A percentile compares a stretch with the other conserved stretches of the same genome.
These are phyloP conservation scores for Entomyzon cyanotis DNA, from an alignment of 2,113 vertebrate species.

Conservation along the genomic window DNA sequence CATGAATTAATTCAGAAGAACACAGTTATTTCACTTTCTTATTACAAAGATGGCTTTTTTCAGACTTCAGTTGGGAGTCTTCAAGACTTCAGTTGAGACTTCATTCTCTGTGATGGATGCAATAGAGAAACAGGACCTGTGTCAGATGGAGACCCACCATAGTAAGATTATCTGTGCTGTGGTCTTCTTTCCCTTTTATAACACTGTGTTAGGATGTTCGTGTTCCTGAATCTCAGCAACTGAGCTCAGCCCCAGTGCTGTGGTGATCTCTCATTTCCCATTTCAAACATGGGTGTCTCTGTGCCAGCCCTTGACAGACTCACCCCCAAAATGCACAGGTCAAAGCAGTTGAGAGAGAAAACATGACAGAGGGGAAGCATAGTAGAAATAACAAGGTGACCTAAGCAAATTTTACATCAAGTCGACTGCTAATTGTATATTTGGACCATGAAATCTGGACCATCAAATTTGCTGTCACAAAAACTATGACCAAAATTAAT, in stretches of 20 bases:
- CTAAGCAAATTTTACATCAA: not conserved
- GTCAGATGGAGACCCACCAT: not conserved
- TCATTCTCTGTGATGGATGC: not conserved
- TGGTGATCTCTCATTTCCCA: not conserved
- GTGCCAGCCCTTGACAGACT: not conserved
- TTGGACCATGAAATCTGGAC: not conserved
- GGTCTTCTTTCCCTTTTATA: not conserved
- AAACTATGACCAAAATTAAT: not conserved
- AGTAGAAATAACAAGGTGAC: not conserved
- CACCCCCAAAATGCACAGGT: not conserved
- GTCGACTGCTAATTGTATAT: not conserved
- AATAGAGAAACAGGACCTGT: not conserved
- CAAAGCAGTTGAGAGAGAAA: not conserved
- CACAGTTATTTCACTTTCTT: not conserved
- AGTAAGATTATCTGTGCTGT: not conserved
- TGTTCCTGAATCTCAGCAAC: not conserved
- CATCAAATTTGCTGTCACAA: not conserved
- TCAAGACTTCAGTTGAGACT: not conserved
- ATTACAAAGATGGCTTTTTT: not conserved
- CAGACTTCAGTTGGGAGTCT: not conserved
- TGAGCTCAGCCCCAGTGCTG: not conserved
- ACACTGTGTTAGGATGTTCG: not conserved
- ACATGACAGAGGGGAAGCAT: not conserved
- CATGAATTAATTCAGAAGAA: not conserved
- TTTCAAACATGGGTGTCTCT: not conserved